Percentiles rank a stretch among this genome's conserved stretches.
phyloP scores from a whole-genome alignment of 2,797 vertebrate genomes.

The Eulemur coronatus region DNA sequence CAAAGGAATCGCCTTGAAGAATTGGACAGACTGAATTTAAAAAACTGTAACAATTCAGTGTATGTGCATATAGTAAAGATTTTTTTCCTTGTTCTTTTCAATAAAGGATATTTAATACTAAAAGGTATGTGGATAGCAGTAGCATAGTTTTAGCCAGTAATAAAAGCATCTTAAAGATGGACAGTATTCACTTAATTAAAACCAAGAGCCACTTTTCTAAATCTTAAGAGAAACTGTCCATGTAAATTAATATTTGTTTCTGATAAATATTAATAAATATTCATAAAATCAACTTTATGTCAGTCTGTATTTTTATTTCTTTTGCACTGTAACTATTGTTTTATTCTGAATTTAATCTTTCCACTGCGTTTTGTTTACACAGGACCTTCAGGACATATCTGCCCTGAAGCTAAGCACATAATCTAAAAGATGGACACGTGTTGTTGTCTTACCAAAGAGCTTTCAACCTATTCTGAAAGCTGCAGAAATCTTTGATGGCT shows the following conservation, averaged over 20 bases:
- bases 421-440: background rate
- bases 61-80: background rate
- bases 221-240: background rate
- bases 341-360: background rate
- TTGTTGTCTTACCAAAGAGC: background rate
- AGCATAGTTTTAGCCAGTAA: background rate
- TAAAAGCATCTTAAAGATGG: background rate
- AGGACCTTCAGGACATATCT: background rate
- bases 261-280: background rate
- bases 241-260: background rate
- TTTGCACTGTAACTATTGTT: background rate
- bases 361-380: background rate
- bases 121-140: background rate
- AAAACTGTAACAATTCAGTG: background rate
- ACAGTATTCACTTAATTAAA: background rate
- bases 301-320: background rate
- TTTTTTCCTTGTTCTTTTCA: constrained; percentile 6
- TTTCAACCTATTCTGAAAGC: background rate
- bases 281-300: background rate
- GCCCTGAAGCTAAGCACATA: background rate
- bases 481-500: background rate
- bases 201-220: background rate
- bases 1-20: background rate
- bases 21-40: background rate
- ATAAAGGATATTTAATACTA: background rate